These are phyloP conservation scores for Euclidia mi DNA, from an alignment of 2,888 invertebrate species.

Conservation along the genomic window DNA sequence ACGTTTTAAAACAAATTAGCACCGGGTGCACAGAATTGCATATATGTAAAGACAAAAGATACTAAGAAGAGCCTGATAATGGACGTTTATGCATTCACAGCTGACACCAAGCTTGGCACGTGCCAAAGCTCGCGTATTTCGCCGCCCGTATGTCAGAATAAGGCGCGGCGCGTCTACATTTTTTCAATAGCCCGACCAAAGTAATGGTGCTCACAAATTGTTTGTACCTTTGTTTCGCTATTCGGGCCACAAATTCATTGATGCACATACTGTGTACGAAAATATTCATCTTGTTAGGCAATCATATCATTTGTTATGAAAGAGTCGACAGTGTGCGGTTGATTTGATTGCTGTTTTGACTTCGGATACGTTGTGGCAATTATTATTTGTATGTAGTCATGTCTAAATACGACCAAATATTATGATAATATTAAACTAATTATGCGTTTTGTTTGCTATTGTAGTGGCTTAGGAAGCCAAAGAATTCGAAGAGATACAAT, in stretches of 20 bases:
- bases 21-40: too few species aligned
- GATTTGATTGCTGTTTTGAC: constrained; percentile 53
- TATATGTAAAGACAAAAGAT: too few species aligned
- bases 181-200: constrained; percentile 70
- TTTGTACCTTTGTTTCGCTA: constrained; percentile 81
- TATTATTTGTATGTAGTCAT: constrained; percentile 23
- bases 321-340: constrained; percentile 40
- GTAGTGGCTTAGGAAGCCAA: too few species aligned
- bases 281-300: constrained; percentile 82
- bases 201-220: constrained; percentile 79
- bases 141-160: constrained; percentile 46
- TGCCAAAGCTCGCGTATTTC: constrained; percentile 30
- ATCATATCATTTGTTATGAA: constrained; percentile 79
- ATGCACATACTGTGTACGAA: constrained; percentile 66
- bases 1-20: too few species aligned
- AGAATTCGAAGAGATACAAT: too few species aligned
- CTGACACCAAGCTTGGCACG: constrained; percentile 40
- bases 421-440: too few species aligned
- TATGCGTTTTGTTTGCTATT: too few species aligned
- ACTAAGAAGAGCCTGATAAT: too few species aligned
- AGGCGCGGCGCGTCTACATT: constrained; percentile 44
- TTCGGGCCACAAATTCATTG: constrained; percentile 73
- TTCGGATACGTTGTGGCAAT: constrained; percentile 28
- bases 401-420: neutral
- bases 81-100: too few species aligned